Percentiles rank a stretch among this genome's conserved stretches.
phyloP scores from a whole-genome alignment of 2,888 invertebrate genomes.

The Thelaira solivaga region DNA sequence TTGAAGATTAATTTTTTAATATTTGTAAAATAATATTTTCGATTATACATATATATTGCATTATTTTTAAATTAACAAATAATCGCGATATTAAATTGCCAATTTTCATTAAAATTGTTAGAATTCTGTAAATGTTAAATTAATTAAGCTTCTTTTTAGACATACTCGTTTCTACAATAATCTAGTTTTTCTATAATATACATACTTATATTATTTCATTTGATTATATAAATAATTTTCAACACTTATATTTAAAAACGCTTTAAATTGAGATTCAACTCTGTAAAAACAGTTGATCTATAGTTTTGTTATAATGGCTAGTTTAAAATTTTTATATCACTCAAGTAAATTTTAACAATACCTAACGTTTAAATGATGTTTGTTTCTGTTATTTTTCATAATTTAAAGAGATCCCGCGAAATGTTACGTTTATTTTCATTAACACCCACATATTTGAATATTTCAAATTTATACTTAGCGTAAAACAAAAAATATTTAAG shows the following conservation, averaged over 20 bases:
- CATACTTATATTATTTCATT: conserved; percentile 22
- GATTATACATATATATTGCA: not conserved
- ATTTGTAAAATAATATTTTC: not conserved
- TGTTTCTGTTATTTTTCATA: conserved; percentile 8
- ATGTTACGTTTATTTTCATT: conserved; percentile 12
- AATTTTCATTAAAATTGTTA: conserved; percentile 35
- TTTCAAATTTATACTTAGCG: no score
- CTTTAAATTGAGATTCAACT: conserved; percentile 25
- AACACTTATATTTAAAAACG: not conserved
- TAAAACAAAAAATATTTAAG: no score
- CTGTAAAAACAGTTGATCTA: conserved; percentile 24
- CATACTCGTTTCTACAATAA: conserved; percentile 14
- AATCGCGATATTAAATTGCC: not conserved
- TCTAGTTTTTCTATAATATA: conserved; percentile 17
- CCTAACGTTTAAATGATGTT: not conserved
- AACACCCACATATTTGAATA: not conserved
- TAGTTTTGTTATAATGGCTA: conserved; percentile 23
- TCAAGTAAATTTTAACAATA: conserved; percentile 1
- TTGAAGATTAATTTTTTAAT: conserved; percentile 49
- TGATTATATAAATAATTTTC: not conserved
- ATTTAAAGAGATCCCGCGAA: not conserved
- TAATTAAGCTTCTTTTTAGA: conserved; percentile 14
- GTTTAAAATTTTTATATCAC: conserved; percentile 12
- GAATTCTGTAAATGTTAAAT: conserved; percentile 36
- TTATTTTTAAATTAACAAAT: no score